phyloP scores from a whole-genome alignment of 1,140 invertebrate genomes.

The Rhopalosiphum padi region DNA sequence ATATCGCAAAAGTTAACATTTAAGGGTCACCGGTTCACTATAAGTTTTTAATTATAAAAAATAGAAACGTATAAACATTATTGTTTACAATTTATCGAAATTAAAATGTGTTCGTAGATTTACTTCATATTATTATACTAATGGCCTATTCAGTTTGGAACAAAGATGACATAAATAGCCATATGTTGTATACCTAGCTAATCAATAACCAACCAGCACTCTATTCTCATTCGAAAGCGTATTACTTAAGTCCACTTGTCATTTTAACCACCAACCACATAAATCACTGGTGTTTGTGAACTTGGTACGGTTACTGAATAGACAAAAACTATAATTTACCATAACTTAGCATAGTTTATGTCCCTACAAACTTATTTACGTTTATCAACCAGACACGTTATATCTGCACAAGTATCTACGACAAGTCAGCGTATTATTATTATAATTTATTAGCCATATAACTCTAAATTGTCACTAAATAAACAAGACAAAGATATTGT shows the following conservation, averaged over 20 bases:
- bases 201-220: conserved; percentile 15
- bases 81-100: background rate
- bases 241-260: conserved; percentile 4
- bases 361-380: background rate
- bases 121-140: background rate
- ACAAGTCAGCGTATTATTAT: background rate
- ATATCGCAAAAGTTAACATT: background rate
- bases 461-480: background rate
- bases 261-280: background rate
- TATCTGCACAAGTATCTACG: background rate
- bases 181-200: background rate
- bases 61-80: background rate
- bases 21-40: background rate
- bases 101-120: background rate
- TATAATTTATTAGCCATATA: background rate
- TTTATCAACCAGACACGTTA: background rate
- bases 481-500: background rate
- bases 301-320: background rate
- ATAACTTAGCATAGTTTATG: background rate
- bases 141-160: background rate
- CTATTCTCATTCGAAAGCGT: background rate
- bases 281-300: conserved; percentile 8
- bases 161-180: background rate
- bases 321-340: conserved; percentile 9
- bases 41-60: background rate